Percentiles rank a stretch among this genome's conserved stretches.
These are phyloP conservation scores for Lycodopsis pacificus DNA, from an alignment of 2,797 vertebrate genomes.

Conservation along the genomic window DNA sequence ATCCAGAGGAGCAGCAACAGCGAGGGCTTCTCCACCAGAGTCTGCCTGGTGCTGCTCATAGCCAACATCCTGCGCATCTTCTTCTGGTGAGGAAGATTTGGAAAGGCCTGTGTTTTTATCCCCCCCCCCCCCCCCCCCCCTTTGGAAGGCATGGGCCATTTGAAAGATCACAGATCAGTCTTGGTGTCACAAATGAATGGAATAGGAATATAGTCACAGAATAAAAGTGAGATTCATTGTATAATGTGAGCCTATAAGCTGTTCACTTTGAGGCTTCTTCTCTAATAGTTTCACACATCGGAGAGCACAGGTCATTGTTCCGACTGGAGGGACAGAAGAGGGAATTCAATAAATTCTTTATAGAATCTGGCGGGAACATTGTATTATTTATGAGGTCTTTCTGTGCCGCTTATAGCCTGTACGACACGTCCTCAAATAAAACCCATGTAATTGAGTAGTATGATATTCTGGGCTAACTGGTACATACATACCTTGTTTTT, in stretches of 20 bases:
- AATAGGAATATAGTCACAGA: slow-evolving; percentile 3
- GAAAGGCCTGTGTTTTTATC: background rate
- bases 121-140: too few relatives aligned
- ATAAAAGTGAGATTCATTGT: slow-evolving; percentile 16
- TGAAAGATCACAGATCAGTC: slow-evolving; percentile 1
- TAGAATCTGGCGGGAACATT: background rate
- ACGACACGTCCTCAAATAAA: slow-evolving; percentile 3
- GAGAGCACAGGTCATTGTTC: slow-evolving; percentile 18
- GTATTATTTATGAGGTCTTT: slow-evolving; percentile 13
- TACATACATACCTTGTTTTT: background rate
- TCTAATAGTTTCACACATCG: slow-evolving; percentile 24
- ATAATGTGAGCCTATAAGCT: background rate
- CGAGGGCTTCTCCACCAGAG: slow-evolving; percentile 87
- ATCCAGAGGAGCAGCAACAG: slow-evolving; percentile 83
- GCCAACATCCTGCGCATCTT: slow-evolving; percentile 89
- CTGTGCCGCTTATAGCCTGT: background rate
- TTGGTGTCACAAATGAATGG: slow-evolving; percentile 6
- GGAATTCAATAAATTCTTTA: background rate
- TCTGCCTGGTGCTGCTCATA: slow-evolving; percentile 87
- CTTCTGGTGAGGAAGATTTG: slow-evolving; percentile 84
- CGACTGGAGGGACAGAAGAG: background rate
- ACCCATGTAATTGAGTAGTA: background rate
- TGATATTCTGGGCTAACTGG: background rate
- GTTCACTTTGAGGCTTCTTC: slow-evolving; percentile 6
- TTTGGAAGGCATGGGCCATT: background rate